Base-by-base conservation (phyloP, 2,888 invertebrate genomes). In the Vannuccia rotundouncinata region DNA sequence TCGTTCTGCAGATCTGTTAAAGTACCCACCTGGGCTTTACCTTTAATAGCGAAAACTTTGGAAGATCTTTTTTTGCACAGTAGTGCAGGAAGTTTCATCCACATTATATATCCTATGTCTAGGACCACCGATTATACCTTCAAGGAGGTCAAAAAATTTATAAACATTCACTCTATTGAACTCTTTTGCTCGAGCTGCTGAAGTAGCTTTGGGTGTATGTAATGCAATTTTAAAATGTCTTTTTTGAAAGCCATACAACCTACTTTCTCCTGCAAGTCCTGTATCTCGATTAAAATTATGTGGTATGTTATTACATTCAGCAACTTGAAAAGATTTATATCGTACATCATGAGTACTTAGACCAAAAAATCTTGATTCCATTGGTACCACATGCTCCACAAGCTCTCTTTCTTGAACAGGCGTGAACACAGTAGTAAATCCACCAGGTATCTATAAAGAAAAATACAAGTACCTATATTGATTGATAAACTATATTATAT, bases 151-250 rank as follows among this genome's bases (percentile, higher is more conserved):
- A 80, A 80, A 80, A 66, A 80, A 80, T n/a, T 1, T 60, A n/a
- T 60, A 22, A 1, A 80, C 80, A 66, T 79, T 80, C 10, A n/a
- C 78, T 80, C 79, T 31, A 73, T 80, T 80, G 60, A 80, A 80
- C 5, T 29, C 66, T 73, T 25, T 60, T 27, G 80, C 80, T 59
- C 80, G 10, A 10, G 79, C 79, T 1, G 79, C 79, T 17, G 78
- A 80, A 17, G 78, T 80, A 2, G 80, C 66, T 29, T 80, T 73
- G 13, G 80, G 80, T 25, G 66, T 78, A 13, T 25, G 78, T 17
- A 80, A 29, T 27, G 80, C 59, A n/a, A 80, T n/a, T 1, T 80
- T 22, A 29, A 31, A 60, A 27, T 80, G 80, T 29, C 77, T 29
- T 30, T 80, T 78, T 30, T 31, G n/a, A 78, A 78, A 80, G 5